These are phyloP conservation scores for Gephyroberyx darwinii DNA, from an alignment of 2,797 vertebrate genomes.

Conservation along the genomic window DNA sequence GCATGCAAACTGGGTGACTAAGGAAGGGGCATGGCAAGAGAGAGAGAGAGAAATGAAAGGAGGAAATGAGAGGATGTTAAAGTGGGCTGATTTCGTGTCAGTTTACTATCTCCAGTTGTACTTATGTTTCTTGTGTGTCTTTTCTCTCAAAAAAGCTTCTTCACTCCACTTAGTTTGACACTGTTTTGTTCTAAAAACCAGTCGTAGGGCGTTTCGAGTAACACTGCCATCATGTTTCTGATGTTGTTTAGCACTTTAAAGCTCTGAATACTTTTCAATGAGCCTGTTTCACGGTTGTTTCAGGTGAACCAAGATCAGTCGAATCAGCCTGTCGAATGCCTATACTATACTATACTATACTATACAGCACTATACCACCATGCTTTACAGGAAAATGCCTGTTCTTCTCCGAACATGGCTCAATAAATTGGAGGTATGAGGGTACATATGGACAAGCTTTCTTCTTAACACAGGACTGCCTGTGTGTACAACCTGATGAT, in stretches of 20 bases:
- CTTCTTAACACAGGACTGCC: slow-evolving; percentile 42
- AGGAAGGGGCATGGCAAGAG: slow-evolving; percentile 81
- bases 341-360: slow-evolving; percentile 8
- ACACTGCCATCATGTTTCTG: background rate
- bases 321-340: no score
- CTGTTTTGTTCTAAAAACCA: no score
- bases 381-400: slow-evolving; percentile 22
- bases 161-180: no score
- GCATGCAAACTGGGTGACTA: slow-evolving; percentile 80
- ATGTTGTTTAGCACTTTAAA: background rate
- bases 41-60: slow-evolving; percentile 51
- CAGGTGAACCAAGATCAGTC: background rate
- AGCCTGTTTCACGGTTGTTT: background rate
- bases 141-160: background rate
- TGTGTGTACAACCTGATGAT: slow-evolving; percentile 55
- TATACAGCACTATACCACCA: slow-evolving; percentile 6
- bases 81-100: slow-evolving; percentile 74
- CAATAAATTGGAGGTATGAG: slow-evolving; percentile 45
- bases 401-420: slow-evolving; percentile 34
- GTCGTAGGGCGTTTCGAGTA: background rate
- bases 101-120: slow-evolving; percentile 46
- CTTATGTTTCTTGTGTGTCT: slow-evolving; percentile 19
- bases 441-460: slow-evolving; percentile 4
- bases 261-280: background rate
- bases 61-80: slow-evolving; percentile 68